phyloP scores from a whole-genome alignment of 2,113 vertebrate species.

The Vulpes lagopus region DNA sequence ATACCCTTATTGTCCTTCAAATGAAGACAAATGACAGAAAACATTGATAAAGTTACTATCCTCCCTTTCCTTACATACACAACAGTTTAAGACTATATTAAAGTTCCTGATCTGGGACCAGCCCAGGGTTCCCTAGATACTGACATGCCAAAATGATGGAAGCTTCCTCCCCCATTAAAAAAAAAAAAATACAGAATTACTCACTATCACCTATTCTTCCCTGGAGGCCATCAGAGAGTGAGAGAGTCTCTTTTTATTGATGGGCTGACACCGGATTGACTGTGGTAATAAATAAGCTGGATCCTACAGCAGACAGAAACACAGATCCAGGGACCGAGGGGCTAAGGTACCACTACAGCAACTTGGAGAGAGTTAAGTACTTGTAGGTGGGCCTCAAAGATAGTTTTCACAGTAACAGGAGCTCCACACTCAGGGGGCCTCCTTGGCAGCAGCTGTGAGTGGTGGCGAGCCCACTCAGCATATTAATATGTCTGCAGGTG shows the following conservation, averaged over 20 bases:
- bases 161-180: conserved; percentile 55
- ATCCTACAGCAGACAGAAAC: conserved; percentile 15
- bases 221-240: conserved; percentile 69
- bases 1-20: not conserved
- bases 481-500: conserved; percentile 17
- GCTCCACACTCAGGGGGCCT: not conserved
- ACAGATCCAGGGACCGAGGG: not conserved
- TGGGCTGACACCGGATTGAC: conserved; percentile 77
- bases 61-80: conserved; percentile 62
- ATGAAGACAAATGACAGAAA: conserved; percentile 70
- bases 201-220: conserved; percentile 64
- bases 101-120: conserved; percentile 54
- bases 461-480: not conserved
- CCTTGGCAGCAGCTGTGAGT: not conserved
- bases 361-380: not conserved
- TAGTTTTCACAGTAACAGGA: not conserved
- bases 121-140: conserved; percentile 41
- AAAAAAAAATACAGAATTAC: conserved; percentile 67
- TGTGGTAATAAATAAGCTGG: conserved; percentile 75
- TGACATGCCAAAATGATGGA: conserved; percentile 69
- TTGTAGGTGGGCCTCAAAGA: not conserved
- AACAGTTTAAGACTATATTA: conserved; percentile 70
- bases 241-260: conserved; percentile 69
- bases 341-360: not conserved
- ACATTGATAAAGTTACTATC: conserved; percentile 6